phyloP scores from a whole-genome alignment of 2,113 vertebrate species.

The Dipodomys merriami region DNA sequence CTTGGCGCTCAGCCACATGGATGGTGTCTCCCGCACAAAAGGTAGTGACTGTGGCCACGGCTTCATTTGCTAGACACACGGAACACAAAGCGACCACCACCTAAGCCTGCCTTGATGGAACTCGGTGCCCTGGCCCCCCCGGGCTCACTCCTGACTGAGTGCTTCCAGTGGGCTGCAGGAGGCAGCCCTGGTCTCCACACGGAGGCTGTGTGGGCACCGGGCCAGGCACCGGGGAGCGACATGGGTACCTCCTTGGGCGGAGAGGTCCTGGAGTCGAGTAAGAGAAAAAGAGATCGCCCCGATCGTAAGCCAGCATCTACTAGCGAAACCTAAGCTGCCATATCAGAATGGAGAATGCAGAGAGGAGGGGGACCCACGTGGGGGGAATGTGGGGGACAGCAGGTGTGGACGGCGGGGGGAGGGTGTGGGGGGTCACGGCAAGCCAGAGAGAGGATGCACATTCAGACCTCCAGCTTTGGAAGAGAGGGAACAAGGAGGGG shows the following conservation, averaged over 20 bases:
- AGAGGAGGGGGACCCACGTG: too few species aligned
- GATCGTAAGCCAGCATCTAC: not conserved
- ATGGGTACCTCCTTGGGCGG: too few species aligned
- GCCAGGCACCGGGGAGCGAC: too few species aligned
- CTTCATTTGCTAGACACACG: not conserved
- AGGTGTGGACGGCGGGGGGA: not conserved
- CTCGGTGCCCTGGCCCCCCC: not conserved
- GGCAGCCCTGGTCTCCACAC: not conserved
- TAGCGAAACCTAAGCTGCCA: slow-evolving; percentile 62
- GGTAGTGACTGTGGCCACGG: fast-evolving
- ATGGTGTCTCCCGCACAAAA: not conserved
- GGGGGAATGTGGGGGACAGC: not conserved
- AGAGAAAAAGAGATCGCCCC: too few species aligned
- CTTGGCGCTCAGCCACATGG: not conserved
- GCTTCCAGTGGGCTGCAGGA: not conserved
- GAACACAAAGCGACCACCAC: not conserved
- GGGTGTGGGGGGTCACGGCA: not conserved
- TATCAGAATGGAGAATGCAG: not conserved
- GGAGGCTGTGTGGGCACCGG: too few species aligned
- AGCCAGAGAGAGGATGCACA: not conserved
- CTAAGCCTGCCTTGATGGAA: not conserved
- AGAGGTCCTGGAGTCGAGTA: too few species aligned
- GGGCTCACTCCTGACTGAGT: not conserved
- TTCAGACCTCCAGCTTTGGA: not conserved
- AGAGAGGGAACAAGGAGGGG: too few species aligned